Base-by-base conservation (phyloP, 1,140 invertebrate genomes). In the Bombus huntii region DNA sequence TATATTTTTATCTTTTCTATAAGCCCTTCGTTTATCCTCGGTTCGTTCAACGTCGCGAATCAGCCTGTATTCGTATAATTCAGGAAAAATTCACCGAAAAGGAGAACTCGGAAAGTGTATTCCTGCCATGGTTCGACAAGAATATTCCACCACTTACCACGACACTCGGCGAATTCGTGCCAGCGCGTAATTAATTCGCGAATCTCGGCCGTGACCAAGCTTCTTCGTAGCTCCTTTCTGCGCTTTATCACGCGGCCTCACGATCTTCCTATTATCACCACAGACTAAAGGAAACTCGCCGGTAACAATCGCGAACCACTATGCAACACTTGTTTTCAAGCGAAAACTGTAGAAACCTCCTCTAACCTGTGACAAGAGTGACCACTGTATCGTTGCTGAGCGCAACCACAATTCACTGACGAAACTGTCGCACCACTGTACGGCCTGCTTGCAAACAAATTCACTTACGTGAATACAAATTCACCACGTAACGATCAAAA, bases 111-210 rank as follows among this genome's bases (percentile, higher is more conserved):
- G 12, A 13, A 62, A 70, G 34, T 4, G 9, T 25, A 34, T 70
- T 18, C 66, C 66, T 37, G 34, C 22, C 34, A 18, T 70, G 68
- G 39, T 28, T 47, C 37, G n/a, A 22, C 66, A 42, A 80, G 47
- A 57, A 34, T 44, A 18, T 44, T 28, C 47, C 59, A 18, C 73
- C n/a, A 70, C 44, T 42, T 70, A 83, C 81, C 81, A 65, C 73
- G 62, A 34, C 74, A 39, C 83, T 65, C 57, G 34, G 65, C 28
- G 42, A 77, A 88, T 66, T 80, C 34, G 53, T 73, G 44, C 57
- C 59, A 28, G 31, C 62, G 31, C 72, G 59, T 81, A 85, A 88
- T 89, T 75, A 89, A 85, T 88, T 89, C 59, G 53, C 31, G 71
- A 71, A 74, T 80, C 62, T 65, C 34, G 31, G 42, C 37, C 71